A percentile compares a stretch with the other conserved stretches of the same genome.
These are phyloP conservation scores for Lymantria monacha DNA, from an alignment of 2,888 invertebrate species.

Conservation along the genomic window DNA sequence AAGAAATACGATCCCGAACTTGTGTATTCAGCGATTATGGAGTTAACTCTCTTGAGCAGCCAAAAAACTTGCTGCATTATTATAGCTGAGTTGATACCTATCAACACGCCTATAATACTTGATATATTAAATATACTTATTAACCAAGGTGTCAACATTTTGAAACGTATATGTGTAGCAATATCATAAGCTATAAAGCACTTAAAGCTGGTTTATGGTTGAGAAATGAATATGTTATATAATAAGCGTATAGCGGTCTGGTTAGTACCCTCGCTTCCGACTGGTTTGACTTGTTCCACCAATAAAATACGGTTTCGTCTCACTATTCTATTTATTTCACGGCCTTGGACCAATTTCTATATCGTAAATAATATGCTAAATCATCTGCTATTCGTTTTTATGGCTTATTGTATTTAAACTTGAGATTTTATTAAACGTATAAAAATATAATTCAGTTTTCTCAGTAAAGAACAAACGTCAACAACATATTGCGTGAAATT, in stretches of 20 bases:
- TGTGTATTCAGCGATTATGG: too few relatives aligned
- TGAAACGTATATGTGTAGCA: neutral
- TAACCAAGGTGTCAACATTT: neutral
- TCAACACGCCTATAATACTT: too few relatives aligned
- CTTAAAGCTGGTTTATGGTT: neutral
- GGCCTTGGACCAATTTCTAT: constrained; percentile 20
- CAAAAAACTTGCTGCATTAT: too few relatives aligned
- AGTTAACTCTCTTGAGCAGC: too few relatives aligned
- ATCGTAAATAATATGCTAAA: constrained; percentile 1
- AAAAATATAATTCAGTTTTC: too few relatives aligned
- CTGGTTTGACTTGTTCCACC: constrained; percentile 22
- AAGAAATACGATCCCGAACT: too few relatives aligned
- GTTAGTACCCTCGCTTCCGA: constrained; percentile 12
- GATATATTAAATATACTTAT: too few relatives aligned
- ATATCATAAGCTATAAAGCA: neutral
- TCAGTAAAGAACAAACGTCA: too few relatives aligned
- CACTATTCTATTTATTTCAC: constrained; percentile 9
- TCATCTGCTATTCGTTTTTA: constrained; percentile 1
- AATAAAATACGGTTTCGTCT: constrained; percentile 19
- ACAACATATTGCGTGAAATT: too few relatives aligned
- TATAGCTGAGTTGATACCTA: too few relatives aligned
- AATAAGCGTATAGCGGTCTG: constrained; percentile 7
- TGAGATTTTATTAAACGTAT: too few relatives aligned
- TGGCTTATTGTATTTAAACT: neutral
- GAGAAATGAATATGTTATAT: constrained; percentile 11